Evolutionary conservation across 2,888 invertebrate species (phyloP).

Genomic region (Cantharis rustica): DNA sequence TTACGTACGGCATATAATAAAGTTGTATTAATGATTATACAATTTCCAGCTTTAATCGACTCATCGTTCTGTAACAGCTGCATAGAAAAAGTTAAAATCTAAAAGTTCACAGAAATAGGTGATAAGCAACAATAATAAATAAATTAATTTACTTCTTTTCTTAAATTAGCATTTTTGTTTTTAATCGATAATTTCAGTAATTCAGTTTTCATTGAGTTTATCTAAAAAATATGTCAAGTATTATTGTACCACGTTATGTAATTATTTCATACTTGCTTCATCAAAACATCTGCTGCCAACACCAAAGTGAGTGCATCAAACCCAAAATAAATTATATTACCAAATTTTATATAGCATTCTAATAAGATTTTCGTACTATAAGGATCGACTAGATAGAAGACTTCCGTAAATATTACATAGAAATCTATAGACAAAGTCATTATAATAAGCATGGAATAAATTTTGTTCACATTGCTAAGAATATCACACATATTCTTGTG

Average conservation of each 20-base stretch:
- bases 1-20: not conserved
- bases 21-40: not conserved
- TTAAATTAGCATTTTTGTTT: not conserved
- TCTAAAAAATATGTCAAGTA: not conserved
- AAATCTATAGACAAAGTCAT: not conserved
- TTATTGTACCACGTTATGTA: not conserved
- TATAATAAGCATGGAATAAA: not conserved
- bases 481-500: not conserved
- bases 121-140: not conserved
- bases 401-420: not conserved
- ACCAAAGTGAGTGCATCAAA: not conserved
- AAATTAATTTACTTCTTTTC: not conserved
- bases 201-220: not conserved
- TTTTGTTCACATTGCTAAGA: not conserved
- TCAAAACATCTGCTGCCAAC: not conserved
- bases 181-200: not conserved
- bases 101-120: not conserved
- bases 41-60: not conserved
- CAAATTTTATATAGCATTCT: not conserved
- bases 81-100: not conserved
- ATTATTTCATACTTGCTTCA: not conserved
- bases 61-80: not conserved
- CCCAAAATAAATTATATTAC: not conserved
- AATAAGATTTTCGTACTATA: not conserved
- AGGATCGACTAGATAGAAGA: not conserved